Evolutionary conservation across 2,888 invertebrate species (phyloP).

Genomic region (Isoperla grammatica): DNA sequence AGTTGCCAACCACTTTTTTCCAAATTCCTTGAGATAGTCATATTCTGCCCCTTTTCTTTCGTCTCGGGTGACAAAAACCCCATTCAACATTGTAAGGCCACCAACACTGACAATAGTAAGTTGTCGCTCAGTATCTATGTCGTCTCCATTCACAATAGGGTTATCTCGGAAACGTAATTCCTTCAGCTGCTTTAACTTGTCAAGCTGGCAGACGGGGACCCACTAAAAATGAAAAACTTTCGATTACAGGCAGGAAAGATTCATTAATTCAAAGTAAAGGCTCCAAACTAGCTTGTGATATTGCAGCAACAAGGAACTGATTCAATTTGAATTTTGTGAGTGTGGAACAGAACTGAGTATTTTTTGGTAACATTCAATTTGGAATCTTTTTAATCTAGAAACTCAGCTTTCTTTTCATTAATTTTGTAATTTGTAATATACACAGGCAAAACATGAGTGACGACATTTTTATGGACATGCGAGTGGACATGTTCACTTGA

Average conservation of each 20-base stretch:
- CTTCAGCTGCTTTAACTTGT: constrained; percentile 63
- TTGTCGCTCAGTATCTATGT: constrained; percentile 68
- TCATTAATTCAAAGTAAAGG: constrained; percentile 16
- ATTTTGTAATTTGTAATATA: too few species aligned
- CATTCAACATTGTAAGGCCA: constrained; percentile 64
- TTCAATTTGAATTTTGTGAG: too few species aligned
- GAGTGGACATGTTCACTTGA: too few species aligned
- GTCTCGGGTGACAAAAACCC: constrained; percentile 58
- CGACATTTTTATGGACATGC: too few species aligned
- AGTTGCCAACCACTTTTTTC: constrained; percentile 62
- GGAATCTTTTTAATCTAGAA: too few species aligned
- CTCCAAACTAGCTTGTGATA: too few species aligned
- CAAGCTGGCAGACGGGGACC: constrained; percentile 75
- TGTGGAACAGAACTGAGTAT: too few species aligned
- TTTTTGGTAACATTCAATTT: too few species aligned
- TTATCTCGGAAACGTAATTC: constrained; percentile 66
- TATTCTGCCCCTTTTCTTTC: constrained; percentile 83
- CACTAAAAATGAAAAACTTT: constrained; percentile 57
- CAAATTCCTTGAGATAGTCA: constrained; percentile 82
- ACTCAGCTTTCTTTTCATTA: too few species aligned
- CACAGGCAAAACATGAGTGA: too few species aligned
- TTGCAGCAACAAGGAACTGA: too few species aligned
- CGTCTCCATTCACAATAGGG: constrained; percentile 59
- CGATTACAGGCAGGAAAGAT: too few species aligned
- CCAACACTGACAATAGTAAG: constrained; percentile 76